Evolutionary conservation across 2,797 vertebrate species (phyloP).

Genomic region (Acipenser ruthenus): DNA sequence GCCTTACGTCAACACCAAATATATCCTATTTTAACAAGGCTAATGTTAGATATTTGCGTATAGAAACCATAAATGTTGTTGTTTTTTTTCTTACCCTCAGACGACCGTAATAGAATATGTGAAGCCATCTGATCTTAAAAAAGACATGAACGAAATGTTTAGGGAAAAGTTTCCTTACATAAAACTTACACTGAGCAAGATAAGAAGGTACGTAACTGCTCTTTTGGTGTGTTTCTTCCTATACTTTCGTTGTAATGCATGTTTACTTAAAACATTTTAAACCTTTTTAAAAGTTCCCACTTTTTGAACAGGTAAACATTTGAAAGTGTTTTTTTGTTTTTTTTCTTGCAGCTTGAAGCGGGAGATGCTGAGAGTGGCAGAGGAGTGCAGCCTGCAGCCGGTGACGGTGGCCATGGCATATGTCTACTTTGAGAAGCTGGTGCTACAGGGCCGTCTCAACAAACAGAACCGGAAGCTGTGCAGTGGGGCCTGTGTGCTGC

Average conservation of each 20-base stretch:
- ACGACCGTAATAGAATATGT: constrained; percentile 96
- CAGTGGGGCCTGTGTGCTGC: constrained; percentile 38
- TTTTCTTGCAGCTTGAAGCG: constrained; percentile 71
- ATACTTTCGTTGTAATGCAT: background rate
- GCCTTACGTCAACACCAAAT: no score
- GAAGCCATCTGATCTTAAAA: constrained; percentile 94
- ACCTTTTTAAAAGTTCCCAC: no score
- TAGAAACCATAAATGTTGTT: background rate
- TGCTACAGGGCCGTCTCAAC: constrained; percentile 84
- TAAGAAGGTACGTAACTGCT: constrained; percentile 72
- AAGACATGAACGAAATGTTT: constrained; percentile 97
- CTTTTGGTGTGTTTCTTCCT: background rate
- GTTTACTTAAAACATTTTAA: background rate
- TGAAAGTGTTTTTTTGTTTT: background rate
- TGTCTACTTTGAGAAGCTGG: constrained; percentile 97
- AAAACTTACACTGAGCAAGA: constrained; percentile 91
- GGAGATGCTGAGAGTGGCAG: constrained; percentile 85
- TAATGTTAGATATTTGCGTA: background rate
- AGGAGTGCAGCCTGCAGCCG: constrained; percentile 84
- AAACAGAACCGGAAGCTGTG: constrained; percentile 90
- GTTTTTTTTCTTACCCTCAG: constrained; percentile 45
- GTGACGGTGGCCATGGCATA: constrained; percentile 90
- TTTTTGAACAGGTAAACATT: no score
- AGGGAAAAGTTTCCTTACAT: constrained; percentile 93
- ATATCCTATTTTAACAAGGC: no score